Evolutionary conservation across 1,140 invertebrate genomes (phyloP), one percentile per base, ranked within the genome.

Genomic region (Liolophura sinensis): DNA sequence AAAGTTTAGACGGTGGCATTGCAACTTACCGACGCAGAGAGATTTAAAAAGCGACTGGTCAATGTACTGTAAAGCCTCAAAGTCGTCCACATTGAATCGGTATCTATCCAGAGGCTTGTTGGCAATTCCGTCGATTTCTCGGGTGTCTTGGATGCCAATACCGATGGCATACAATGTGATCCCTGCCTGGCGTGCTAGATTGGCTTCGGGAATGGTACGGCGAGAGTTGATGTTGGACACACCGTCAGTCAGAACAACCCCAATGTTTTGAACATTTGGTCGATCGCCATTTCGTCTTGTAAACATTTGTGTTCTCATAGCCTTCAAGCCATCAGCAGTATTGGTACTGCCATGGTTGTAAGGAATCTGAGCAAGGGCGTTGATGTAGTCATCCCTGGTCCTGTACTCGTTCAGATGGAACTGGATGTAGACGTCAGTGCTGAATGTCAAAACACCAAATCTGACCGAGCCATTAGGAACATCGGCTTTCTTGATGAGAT

Each of bases 121-220:
- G 15, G 74, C 74, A 15, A 76, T 76, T 25, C 63, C 67, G 31
- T 70, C 63, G 16, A 76, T 50, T 64, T 76, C 74, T 14, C 56
- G 65, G 7, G 68, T 67, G 46, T 72, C 74, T 18, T 27, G 56
- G 12, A 76, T 59, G 40, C 70, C 72, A 52, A 76, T 72, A 65
- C 74, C 74, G 58, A 76, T 72, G 16, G 68, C 74, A 65, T 73
- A 77, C 1, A 78, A 69, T 51, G 75, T 72, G 20, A 78, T 73
- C 22, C 62, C 67, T 1, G 63, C 22, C 14, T 15, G 50, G 40
- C 68, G 59, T 0, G 69, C 65, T 16, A 14, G 11, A 51, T 68
- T 60, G 22, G 77, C 77, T 66, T 78, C 73, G 0, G 70, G 67
- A 18, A 75, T 67, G 15, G 73, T 77, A 49, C 63, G 68, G 60